Base-by-base conservation (phyloP, 37 sponge, comb jelly and placozoan species). In the Chondrilla cf. caribensis region DNA sequence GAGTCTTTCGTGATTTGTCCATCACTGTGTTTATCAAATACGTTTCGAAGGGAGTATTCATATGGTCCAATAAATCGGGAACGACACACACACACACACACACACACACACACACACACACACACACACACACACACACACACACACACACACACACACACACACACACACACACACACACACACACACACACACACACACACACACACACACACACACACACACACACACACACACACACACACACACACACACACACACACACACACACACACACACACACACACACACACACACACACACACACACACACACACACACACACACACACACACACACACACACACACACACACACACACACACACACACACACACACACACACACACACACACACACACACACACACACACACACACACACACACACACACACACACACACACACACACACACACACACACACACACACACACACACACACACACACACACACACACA, bases 111-210 rank as follows among this genome's bases (percentile, higher is more conserved):
- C 54, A 77, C 78, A 77, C 54, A 77, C 78, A 77, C 54, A 77
- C 78, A 77, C 54, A 77, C 78, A 77, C 54, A 77, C 55, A 77
- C 54, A 77, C 78, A 77, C 54, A 77, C 78, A 77, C 54, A 79
- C 80, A 79, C 60, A 58, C 80, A 79, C 32, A 79, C 80, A 79
- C 40, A 81, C 66, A 81, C 65, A 81, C 66, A 60, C 65, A 81
- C 81, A 81, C 65, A 81, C 42, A 60, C 40, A 60, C 65, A 60
- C 40, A 60, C 81, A 60, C 41, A 60, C 66, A 81, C 65, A 60
- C 65, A 60, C 65, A 81, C 81, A 60, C 42, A 60, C 66, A 81
- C 65, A 81, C 66, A 60, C 40, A 60, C 81, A 81, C 42, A 81
- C 81, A 81, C 65, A 81, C 81, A 58, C 36, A 58, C 47, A 60